These are phyloP conservation scores for Heliconius ethilla DNA, from an alignment of 2,888 invertebrate species.

Conservation along the genomic window DNA sequence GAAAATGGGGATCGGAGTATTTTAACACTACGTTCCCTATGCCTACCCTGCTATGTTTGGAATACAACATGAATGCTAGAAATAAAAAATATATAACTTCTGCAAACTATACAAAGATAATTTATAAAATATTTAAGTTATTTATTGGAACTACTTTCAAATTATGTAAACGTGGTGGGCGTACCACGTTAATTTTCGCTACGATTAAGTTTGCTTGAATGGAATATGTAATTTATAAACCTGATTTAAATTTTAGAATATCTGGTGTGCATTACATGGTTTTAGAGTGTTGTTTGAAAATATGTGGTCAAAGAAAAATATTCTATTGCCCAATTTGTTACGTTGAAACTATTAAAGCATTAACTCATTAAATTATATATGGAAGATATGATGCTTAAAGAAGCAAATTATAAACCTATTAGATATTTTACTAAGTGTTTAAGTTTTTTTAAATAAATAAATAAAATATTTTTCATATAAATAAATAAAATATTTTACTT, in stretches of 20 bases:
- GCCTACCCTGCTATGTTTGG: no score
- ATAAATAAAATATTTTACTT: no score
- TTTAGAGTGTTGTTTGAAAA: not conserved
- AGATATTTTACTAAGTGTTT: no score
- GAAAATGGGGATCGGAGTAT: not conserved
- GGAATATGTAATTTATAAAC: constrained; percentile 13
- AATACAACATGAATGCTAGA: no score
- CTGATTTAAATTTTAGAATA: constrained; percentile 8
- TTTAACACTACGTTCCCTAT: not conserved
- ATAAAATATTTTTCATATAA: no score
- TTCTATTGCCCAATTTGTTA: no score
- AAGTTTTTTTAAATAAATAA: no score
- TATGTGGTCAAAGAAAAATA: not conserved
- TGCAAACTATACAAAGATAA: not conserved
- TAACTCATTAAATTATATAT: no score
- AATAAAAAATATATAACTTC: not conserved
- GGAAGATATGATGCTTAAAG: no score
- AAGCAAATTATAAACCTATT: no score
- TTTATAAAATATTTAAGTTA: not conserved
- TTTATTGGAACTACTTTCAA: constrained; percentile 10
- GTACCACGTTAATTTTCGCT: not conserved
- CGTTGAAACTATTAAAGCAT: no score
- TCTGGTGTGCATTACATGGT: not conserved
- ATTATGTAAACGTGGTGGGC: constrained; percentile 2
- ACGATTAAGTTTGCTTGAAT: not conserved